phyloP scores from a whole-genome alignment of 2,797 vertebrate species.

The Otus scops region DNA sequence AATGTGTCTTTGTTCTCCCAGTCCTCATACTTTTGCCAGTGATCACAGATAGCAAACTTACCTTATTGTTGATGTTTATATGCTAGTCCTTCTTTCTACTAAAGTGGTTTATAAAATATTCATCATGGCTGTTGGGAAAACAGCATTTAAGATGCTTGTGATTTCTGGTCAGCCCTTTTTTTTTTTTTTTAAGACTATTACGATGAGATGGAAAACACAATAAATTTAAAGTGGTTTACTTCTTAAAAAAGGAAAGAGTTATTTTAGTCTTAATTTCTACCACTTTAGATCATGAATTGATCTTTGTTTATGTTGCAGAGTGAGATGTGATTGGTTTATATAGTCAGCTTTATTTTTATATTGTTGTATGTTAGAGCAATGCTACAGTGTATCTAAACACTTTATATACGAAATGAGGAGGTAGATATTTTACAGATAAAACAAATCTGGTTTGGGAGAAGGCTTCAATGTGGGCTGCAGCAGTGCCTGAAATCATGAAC shows the following conservation, averaged over 20 bases:
- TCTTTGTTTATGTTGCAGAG: not conserved
- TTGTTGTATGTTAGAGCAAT: not conserved
- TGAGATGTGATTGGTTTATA: not conserved
- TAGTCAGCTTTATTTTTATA: not conserved
- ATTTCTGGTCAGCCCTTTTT: not conserved
- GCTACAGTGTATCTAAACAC: not conserved
- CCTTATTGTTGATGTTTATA: not conserved
- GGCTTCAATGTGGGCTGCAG: not conserved
- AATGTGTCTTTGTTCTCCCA: not conserved
- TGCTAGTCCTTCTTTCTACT: not conserved
- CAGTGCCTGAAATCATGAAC: not conserved
- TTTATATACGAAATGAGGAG: not conserved
- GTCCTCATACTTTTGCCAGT: not conserved
- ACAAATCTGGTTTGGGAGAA: not conserved
- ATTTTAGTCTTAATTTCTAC: not conserved
- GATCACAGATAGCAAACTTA: not conserved
- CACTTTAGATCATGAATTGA: not conserved
- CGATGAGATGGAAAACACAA: not conserved
- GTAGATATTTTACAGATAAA: not conserved
- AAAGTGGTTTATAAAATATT: constrained; percentile 43
- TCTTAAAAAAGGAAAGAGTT: not conserved
- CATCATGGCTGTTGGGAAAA: not conserved
- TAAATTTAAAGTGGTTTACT: not conserved
- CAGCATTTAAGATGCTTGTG: not conserved
- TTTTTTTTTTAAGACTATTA: not conserved